Percentiles rank a stretch among this genome's conserved stretches.
These are phyloP conservation scores for Lophura swinhoii DNA, from an alignment of 2,797 vertebrate genomes.

Conservation along the genomic window DNA sequence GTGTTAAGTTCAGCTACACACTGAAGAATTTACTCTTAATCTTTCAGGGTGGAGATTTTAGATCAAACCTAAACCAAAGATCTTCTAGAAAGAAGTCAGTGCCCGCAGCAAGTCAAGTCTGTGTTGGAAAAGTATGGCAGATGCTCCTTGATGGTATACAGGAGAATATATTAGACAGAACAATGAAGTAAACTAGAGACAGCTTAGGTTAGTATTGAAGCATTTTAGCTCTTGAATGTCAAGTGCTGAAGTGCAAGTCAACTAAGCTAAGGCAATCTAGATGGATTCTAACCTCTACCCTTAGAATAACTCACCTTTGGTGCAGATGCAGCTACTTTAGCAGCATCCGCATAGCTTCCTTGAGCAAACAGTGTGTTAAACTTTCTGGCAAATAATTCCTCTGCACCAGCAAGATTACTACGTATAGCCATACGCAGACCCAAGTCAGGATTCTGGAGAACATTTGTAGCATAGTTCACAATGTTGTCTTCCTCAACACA, in stretches of 20 bases:
- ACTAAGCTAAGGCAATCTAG: not conserved
- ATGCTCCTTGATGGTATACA: not conserved
- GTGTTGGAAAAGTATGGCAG: not conserved
- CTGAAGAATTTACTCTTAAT: not conserved
- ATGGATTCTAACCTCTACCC: not conserved
- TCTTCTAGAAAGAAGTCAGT: not conserved
- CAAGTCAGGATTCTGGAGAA: conserved; percentile 93
- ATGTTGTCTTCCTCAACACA: conserved; percentile 96
- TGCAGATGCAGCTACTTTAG: conserved; percentile 91
- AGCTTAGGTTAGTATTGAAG: not conserved
- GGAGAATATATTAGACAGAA: not conserved
- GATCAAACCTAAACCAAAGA: not conserved
- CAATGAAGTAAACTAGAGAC: not conserved
- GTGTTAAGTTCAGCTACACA: not conserved
- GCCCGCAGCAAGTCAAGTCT: not conserved
- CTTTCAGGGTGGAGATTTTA: not conserved
- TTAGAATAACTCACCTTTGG: conserved; percentile 85
- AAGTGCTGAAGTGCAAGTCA: not conserved
- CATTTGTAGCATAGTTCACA: conserved; percentile 90
- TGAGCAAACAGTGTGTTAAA: conserved; percentile 92
- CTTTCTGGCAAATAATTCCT: conserved; percentile 92
- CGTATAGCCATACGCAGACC: conserved; percentile 91
- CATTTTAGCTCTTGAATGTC: not conserved
- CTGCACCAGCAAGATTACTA: conserved; percentile 91
- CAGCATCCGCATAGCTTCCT: conserved; percentile 91